Evolutionary conservation across 1,140 invertebrate genomes (phyloP).

Genomic region (Pogonomyrmex californicus): DNA sequence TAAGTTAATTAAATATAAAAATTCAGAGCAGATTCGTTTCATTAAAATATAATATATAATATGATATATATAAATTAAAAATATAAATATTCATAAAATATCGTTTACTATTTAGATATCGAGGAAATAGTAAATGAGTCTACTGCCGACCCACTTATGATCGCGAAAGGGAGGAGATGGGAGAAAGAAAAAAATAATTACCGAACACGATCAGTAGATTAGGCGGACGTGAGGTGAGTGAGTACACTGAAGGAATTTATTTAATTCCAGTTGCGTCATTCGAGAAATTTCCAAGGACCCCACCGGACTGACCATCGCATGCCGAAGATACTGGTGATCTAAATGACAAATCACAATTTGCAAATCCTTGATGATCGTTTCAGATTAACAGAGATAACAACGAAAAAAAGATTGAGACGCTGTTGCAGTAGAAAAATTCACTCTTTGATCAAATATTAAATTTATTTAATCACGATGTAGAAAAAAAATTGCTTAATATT

Average conservation of each 20-base stretch:
- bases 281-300: conserved; percentile 63
- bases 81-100: not conserved
- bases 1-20: not conserved
- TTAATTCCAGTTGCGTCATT: conserved; percentile 55
- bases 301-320: conserved; percentile 42
- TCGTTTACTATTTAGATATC: conserved; percentile 52
- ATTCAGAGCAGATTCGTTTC: not conserved
- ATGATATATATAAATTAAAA: not conserved
- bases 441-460: not conserved
- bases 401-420: not conserved
- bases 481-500: too few relatives aligned
- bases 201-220: conserved; percentile 63
- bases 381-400: not conserved
- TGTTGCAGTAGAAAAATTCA: not conserved
- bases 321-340: not conserved
- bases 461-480: not conserved
- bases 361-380: not conserved
- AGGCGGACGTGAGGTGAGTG: conserved; percentile 55
- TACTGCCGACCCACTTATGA: conserved; percentile 46
- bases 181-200: conserved; percentile 65
- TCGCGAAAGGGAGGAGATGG: not conserved
- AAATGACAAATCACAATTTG: conserved; percentile 42
- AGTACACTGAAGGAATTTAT: conserved; percentile 39
- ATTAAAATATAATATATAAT: not conserved
- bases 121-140: conserved; percentile 27